Evolutionary conservation across 2,113 vertebrate species (phyloP), one percentile per base, ranked within the genome.

Genomic region (Notothenia rossii): DNA sequence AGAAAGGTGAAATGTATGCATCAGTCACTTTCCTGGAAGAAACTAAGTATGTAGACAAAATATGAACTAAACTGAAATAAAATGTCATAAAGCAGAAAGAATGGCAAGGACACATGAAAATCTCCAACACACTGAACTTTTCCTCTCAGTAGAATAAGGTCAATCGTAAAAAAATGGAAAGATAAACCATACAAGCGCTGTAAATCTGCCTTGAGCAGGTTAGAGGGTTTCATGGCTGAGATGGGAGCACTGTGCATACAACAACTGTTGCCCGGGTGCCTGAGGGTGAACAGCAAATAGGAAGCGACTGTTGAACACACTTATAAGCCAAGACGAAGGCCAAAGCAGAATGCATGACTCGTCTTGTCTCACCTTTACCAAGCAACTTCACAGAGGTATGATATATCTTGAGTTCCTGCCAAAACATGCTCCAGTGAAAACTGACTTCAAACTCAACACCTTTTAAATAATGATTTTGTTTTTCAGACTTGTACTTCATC

Each of bases 201-300:
- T 72, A 74, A 83, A 79, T 79, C 29, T 69, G 72, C 72, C 68
- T 63, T 53, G 45, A 61, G 61, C 56, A 71, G 61, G 63, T 74
- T 70, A 50, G 69, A 76, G 25, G 46, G 58, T 46, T 70, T 48
- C 22, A 69, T 60, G 77, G 71, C 53, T 70, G 36, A 71, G 33
- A 56, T 62, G 58, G 54, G 56, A 61, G 67, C 17, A 25, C 64
- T 82, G 74, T 40, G 53, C 82, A 76, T 61, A 55, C 59, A 75
- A 63, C 68, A 70, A 66, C 18, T 15, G 60, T 66, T 71, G 59
- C 79, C 65, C 1, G 2, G 25, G 36, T 10, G 14, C 46, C 62
- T 78, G 18, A 54, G 63, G 64, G 48, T 60, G 22, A 56, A 59
- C 12, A 20, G 33, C 9, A 46, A 60, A 75, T 48, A 74, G 15